Conservation (phyloP, 2,888 invertebrate species). For the Rhagonycha fulva region DNA sequence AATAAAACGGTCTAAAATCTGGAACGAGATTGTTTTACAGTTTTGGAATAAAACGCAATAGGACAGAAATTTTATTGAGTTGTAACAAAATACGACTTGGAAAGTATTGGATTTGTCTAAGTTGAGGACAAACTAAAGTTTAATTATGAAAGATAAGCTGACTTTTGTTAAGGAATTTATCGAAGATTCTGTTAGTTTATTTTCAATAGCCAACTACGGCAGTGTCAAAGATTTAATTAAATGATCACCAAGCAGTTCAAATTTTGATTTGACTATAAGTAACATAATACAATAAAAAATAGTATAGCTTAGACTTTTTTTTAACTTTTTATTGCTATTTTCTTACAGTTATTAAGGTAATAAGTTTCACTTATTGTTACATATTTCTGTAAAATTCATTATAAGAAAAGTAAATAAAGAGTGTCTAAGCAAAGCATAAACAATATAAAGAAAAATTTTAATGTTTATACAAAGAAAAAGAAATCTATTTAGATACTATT, state of each 20-base stretch:
- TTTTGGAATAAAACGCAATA: not conserved
- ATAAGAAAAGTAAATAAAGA: too few species aligned
- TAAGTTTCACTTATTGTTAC: too few species aligned
- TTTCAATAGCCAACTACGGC: not conserved
- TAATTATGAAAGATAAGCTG: not conserved
- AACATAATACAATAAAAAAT: too few species aligned
- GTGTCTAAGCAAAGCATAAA: too few species aligned
- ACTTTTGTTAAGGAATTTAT: not conserved
- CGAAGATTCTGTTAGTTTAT: not conserved
- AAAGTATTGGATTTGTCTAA: not conserved
- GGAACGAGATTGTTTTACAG: not conserved
- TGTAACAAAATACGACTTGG: not conserved
- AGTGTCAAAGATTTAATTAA: not conserved
- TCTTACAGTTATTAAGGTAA: too few species aligned
- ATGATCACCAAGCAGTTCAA: not conserved
- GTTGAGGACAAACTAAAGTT: not conserved
- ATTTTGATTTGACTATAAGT: too few species aligned
- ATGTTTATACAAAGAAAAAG: too few species aligned
- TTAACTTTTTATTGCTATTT: too few species aligned
- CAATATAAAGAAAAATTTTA: too few species aligned
- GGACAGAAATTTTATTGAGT: not conserved
- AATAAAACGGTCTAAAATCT: not conserved
- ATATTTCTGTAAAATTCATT: too few species aligned
- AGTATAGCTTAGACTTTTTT: too few species aligned
- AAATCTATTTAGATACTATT: too few species aligned